Conservation (phyloP, 1,140 invertebrate genomes). For the Neelides sp. region DNA sequence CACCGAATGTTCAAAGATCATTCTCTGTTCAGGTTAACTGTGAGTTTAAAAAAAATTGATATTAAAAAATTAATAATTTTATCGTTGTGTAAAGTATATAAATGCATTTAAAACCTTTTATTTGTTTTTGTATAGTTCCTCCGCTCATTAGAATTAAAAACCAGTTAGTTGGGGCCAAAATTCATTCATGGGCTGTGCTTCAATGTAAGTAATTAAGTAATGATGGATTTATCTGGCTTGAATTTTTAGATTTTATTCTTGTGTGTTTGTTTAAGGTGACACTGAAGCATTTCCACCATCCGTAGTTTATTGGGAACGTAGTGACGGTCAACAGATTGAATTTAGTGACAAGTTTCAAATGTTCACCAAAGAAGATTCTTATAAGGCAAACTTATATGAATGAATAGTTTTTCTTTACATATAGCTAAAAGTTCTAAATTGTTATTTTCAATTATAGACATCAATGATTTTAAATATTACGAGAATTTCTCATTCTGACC, state of each 20-base stretch:
- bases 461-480: constrained; percentile 61
- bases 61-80: constrained; percentile 1
- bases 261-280: not conserved
- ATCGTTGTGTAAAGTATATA: not conserved
- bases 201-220: constrained; percentile 39
- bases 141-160: constrained; percentile 65
- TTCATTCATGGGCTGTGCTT: constrained; percentile 48
- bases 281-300: constrained; percentile 78
- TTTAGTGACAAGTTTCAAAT: constrained; percentile 53
- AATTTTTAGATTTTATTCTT: constrained; percentile 41
- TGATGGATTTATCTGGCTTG: constrained; percentile 43
- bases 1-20: constrained; percentile 63
- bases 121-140: constrained; percentile 49
- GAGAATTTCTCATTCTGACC: constrained; percentile 50
- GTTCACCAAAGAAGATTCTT: constrained; percentile 44
- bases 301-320: constrained; percentile 68
- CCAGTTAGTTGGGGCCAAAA: constrained; percentile 47
- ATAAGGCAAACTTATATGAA: constrained; percentile 38
- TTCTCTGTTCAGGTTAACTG: constrained; percentile 75
- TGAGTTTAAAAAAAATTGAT: constrained; percentile 50
- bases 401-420: not conserved
- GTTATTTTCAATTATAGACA: constrained; percentile 23
- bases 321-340: constrained; percentile 59
- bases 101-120: constrained; percentile 11
- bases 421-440: not conserved